Base-by-base conservation (phyloP, 2,113 vertebrate species). In the Aldabrachelys gigantea region DNA sequence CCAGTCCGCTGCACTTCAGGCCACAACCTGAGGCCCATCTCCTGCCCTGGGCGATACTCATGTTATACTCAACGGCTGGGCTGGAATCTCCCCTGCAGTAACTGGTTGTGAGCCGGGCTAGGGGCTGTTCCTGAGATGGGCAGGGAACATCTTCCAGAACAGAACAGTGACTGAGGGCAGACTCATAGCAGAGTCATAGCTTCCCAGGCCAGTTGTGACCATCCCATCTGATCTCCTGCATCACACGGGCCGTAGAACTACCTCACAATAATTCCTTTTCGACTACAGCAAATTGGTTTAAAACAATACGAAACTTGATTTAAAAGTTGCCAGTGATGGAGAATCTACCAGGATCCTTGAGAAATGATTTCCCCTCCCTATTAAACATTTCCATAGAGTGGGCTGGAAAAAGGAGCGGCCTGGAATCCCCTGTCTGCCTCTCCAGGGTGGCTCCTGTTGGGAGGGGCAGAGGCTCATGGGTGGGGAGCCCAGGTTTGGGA, bases 401-500 rank as follows among this genome's bases (percentile, higher is more conserved):
- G n/a, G 35, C 17, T 21, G 65, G 35, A 69, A 38, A 19, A 4
- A 21, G 54, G 24, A 41, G 25, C 22, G 3, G 5, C 54, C 31
- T 19, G 41, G 29, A 14, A 38, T 25, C 21, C 47, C 17, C 31
- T 53, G 8, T 31, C 13, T 11, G 22, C 5, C 4, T 24, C 22
- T 4, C 10, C 17, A 31, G 47, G 57, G 57, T 27, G 12, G 57
- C 5, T 27, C 24, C 57, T 59, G 59, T 31, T 12, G 29, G 13
- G 12, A 29, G 57, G 25, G 57, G 57, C 27, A 2, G 57, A 59
- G 29, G 59, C 59, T 62, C 3, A 14, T 62, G 29, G 27, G 57
- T 59, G 12, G 7, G 35, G 31, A n/a, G 27, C 0, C 78, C 75
- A 2, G 0, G 13, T 1, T 3, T 1, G 6, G 78, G 4, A 8